Conservation (phyloP, 2,113 vertebrate species). For the Rhynchopsitta pachyrhyncha region DNA sequence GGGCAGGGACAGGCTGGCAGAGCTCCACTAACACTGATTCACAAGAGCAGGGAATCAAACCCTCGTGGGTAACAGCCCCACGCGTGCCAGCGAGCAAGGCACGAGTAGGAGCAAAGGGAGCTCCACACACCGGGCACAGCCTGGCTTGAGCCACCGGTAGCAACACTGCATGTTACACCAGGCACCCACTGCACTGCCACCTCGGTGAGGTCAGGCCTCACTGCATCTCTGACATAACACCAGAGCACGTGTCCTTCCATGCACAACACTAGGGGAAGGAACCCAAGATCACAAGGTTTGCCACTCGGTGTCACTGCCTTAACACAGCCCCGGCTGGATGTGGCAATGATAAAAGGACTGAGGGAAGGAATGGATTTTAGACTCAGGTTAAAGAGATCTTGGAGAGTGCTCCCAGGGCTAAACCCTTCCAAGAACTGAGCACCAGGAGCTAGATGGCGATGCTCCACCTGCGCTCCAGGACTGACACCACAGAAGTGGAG, state of each 20-base stretch:
- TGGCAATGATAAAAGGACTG: not conserved
- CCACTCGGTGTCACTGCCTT: not conserved
- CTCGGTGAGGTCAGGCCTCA: too few relatives aligned
- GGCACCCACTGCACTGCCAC: not conserved
- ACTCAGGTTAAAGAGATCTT: not conserved
- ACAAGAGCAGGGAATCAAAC: not conserved
- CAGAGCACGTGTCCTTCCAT: rapidly evolving
- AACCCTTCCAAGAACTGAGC: not conserved
- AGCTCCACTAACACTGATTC: conserved; percentile 2
- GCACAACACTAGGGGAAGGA: not conserved
- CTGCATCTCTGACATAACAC: not conserved
- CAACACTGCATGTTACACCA: not conserved
- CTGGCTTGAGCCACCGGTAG: rapidly evolving
- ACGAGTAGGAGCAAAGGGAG: not conserved
- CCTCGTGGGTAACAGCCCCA: rapidly evolving
- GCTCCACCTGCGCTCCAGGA: rapidly evolving
- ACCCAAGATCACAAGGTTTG: not conserved
- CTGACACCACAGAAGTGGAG: not conserved
- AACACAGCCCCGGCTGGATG: not conserved
- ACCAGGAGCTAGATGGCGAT: not conserved
- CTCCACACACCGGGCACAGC: not conserved
- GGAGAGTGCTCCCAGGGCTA: rapidly evolving
- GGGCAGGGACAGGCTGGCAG: not conserved
- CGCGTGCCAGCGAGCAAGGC: rapidly evolving
- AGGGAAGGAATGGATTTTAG: not conserved